Evolutionary conservation across 2,888 invertebrate species (phyloP), one percentile per base, ranked within the genome.

Genomic region (Sphecodes monilicornis): DNA sequence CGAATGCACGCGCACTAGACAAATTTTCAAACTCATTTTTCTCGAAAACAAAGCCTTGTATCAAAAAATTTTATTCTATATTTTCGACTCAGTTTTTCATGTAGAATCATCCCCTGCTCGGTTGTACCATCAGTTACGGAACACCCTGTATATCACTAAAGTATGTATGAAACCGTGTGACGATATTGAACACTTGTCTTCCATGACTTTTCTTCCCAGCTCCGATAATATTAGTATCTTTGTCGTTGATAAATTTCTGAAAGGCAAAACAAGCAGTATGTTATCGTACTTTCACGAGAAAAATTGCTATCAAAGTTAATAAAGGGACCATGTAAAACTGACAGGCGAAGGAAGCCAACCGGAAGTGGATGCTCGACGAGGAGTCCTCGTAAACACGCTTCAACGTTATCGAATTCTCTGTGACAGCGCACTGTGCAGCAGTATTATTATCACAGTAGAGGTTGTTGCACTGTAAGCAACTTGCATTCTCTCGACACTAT

Each of bases 331-430:
- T 32, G 64, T 3, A 64, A 18, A 41, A 29, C 41, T 10, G 36
- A 32, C 64, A 32, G 39, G 5, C 8, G 26, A 13, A 22, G 68
- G 54, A 78, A 39, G 36, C 72, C 46, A 29, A 32, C 26, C 8
- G 32, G 32, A 64, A 64, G 32, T 64, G 64, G 32, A 29, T 64
- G 4, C 46, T 43, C 32, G 64, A n/a, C 46, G 26, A 32, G 18
- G 6, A 39, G 22, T 2, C 29, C 11, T 8, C 5, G n/a, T 10
- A 26, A 13, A 50, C 57, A 60, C 41, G 16, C 36, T 68, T 36
- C 16, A 54, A 54, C 50, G 54, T 32, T 74, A 54, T 79, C 68
- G 32, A 54, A 79, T 79, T 68, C 66, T 54, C 32, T 13, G 41
- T 11, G 74, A 32, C 64, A 32, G 64, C 64, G 32, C 10, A 29